Conservation (phyloP, 2,797 vertebrate species). For the Sebastes iracundus region DNA sequence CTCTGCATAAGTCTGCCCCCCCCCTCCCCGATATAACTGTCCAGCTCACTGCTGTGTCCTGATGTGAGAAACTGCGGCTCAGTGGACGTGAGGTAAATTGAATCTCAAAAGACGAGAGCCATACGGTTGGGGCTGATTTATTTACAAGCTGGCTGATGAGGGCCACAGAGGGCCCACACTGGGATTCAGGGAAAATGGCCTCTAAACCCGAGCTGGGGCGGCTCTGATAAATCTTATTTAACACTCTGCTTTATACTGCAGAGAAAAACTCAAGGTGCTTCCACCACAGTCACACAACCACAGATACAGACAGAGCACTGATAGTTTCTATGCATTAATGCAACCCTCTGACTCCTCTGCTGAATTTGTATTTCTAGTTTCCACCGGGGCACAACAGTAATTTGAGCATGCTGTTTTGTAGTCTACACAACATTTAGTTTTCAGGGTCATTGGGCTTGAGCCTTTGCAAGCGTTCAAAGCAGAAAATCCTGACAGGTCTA, state of each 20-base stretch:
- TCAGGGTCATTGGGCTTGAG: not conserved
- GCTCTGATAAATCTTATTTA: constrained; percentile 79
- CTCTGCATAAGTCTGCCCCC: constrained; percentile 30
- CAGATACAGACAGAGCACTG: constrained; percentile 22
- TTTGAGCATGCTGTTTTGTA: constrained; percentile 25
- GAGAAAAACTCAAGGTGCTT: constrained; percentile 48
- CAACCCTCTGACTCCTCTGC: constrained; percentile 1
- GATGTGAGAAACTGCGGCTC: constrained; percentile 62
- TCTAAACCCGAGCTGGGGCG: constrained; percentile 64
- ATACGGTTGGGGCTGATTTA: constrained; percentile 73
- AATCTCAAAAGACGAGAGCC: constrained; percentile 71
- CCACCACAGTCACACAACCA: constrained; percentile 26
- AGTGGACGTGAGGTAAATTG: constrained; percentile 69
- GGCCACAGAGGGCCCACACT: constrained; percentile 51
- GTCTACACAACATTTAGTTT: constrained; percentile 4
- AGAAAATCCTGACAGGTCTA: not conserved
- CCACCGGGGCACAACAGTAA: not conserved
- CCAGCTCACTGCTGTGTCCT: constrained; percentile 40
- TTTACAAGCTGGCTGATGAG: constrained; percentile 73
- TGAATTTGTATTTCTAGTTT: constrained; percentile 15
- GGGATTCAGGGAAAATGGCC: constrained; percentile 76
- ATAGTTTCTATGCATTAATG: constrained; percentile 33
- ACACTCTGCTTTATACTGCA: constrained; percentile 39
- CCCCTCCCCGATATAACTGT: not conserved
- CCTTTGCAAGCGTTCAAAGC: not conserved